Evolutionary conservation across 2,888 invertebrate species (phyloP), one percentile per base, ranked within the genome.

Genomic region (Creontiades dilutus): DNA sequence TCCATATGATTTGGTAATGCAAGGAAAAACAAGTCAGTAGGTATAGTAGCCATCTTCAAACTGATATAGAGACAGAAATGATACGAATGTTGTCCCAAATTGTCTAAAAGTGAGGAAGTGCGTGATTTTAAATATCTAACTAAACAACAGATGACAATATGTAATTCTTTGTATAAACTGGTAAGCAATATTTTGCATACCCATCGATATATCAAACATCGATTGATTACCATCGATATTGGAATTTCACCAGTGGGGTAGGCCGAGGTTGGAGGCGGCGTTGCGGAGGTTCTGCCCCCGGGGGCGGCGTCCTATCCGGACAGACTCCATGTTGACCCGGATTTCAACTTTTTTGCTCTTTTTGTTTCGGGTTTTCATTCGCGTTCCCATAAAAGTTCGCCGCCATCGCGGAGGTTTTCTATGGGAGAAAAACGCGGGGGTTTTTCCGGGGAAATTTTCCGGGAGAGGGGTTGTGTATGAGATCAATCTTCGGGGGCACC

Each of bases 251-350:
- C 9, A 68, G 68, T 68, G 68, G 68, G 68, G 23, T 68, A 68
- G 68, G 68, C 68, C 9, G 68, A 23, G 9, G 19, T 23, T 23
- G 68, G 68, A 23, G 68, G 27, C 27, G 27, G 68, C 23, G 27
- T 19, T 19, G 68, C 12, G 23, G 13, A 19, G 19, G 19, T 23
- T 68, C 68, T 68, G 23, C 68, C 68, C 68, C 61, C 16, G 61
- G 61, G 61, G 61, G 61, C 61, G 61, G 61, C 52, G n/a, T 14
- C 68, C 19, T 23, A 5, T 13, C 9, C 27, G 68, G 11, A 61
- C n/a, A 23, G 23, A 23, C 68, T 68, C 68, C 68, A 68, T 68
- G 68, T 68, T 68, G 68, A 68, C 68, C 68, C 68, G 23, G 68
- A 68, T 68, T 68, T 68, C 19, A 7, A 23, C 23, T 7, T 37